A percentile compares a stretch with the other conserved stretches of the same genome.
Evolutionary conservation across 2,888 invertebrate genomes (phyloP).

Genomic region (Phorcus lineatus): DNA sequence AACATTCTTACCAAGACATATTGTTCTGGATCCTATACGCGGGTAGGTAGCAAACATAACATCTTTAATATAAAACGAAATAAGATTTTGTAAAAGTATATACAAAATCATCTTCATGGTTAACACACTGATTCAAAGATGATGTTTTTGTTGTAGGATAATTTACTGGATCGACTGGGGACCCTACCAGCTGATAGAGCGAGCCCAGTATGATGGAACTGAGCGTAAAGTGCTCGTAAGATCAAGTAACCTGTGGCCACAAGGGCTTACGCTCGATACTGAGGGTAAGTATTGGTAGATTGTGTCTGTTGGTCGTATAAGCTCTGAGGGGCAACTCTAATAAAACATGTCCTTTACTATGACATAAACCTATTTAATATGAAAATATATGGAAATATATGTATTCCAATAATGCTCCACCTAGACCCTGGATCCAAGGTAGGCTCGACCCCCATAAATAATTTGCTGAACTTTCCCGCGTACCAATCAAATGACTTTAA

Average conservation of each 20-base stretch:
- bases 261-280: background rate
- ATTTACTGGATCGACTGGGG: conserved; percentile 26
- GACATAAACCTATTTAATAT: no score
- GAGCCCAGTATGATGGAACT: background rate
- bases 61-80: no score
- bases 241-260: background rate
- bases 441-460: no score
- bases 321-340: background rate
- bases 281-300: background rate
- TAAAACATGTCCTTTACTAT: background rate
- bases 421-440: no score
- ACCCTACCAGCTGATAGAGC: background rate
- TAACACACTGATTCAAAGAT: no score
- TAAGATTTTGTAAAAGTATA: no score
- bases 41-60: background rate
- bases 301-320: background rate
- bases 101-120: no score
- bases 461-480: no score
- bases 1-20: background rate
- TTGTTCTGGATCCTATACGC: background rate
- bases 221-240: background rate
- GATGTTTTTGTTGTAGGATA: background rate
- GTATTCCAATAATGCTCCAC: no score
- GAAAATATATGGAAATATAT: no score
- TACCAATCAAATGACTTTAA: no score